A percentile compares a stretch with the other conserved stretches of the same genome.
Evolutionary conservation across 37 sponge, comb jelly and placozoan genomes (phyloP).

Genomic region (Tethya wilhelma): DNA sequence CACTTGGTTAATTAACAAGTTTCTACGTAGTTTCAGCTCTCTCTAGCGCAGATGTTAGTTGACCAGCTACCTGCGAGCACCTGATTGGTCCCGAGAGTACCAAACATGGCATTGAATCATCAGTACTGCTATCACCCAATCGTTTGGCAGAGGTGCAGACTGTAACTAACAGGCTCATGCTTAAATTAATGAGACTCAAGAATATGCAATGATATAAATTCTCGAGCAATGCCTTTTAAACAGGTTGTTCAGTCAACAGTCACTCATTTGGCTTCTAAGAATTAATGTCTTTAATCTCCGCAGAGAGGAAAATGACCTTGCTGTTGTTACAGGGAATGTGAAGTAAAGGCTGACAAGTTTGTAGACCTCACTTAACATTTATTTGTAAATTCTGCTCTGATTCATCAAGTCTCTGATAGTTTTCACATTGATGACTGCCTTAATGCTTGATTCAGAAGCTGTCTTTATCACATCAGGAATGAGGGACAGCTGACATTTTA

Average conservation of each 20-base stretch:
- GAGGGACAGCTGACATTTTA: constrained; percentile 12
- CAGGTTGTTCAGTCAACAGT: constrained; percentile 33
- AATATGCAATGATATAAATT: too few species aligned
- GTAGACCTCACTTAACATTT: constrained; percentile 31
- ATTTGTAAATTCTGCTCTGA: constrained; percentile 20
- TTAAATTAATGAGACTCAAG: too few species aligned
- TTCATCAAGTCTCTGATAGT: constrained; percentile 14
- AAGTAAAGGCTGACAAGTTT: constrained; percentile 1
- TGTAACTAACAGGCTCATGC: too few species aligned
- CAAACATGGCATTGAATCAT: too few species aligned
- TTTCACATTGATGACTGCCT: constrained; percentile 20
- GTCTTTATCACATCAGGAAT: constrained; percentile 18
- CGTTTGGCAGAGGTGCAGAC: too few species aligned
- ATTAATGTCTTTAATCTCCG: constrained; percentile 28
- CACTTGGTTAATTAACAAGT: too few species aligned
- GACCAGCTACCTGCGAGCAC: too few species aligned
- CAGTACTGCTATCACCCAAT: too few species aligned
- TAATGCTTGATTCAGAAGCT: not conserved
- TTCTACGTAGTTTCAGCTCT: too few species aligned
- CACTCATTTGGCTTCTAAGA: constrained; percentile 9
- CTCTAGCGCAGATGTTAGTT: too few species aligned
- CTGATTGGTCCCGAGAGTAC: too few species aligned
- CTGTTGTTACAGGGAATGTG: constrained; percentile 15
- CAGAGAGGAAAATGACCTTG: constrained; percentile 35
- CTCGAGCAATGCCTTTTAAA: too few species aligned